Evolutionary conservation across 2,888 invertebrate genomes (phyloP).

Genomic region (Eupithecia insigniata): DNA sequence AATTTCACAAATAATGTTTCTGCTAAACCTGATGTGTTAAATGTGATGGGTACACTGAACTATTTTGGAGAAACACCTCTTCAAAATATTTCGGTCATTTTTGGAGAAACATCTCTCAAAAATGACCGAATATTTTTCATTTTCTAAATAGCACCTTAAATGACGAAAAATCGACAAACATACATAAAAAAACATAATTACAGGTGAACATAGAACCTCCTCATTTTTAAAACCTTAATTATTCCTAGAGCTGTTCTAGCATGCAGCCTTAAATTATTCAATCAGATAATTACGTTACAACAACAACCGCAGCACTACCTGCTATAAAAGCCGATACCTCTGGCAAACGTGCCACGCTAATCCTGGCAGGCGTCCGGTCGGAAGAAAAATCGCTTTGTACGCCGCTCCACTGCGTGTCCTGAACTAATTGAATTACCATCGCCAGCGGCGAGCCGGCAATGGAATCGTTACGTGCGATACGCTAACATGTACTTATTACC

Average conservation of each 20-base stretch:
- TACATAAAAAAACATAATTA: too few species aligned
- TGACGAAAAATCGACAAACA: too few species aligned
- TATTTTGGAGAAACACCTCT: too few species aligned
- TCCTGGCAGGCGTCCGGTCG: slow-evolving; percentile 62
- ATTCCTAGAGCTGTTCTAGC: background rate
- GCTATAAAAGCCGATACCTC: slow-evolving; percentile 22
- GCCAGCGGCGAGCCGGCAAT: slow-evolving; percentile 50
- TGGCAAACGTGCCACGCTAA: slow-evolving; percentile 57
- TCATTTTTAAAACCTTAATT: background rate
- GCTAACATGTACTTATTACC: slow-evolving; percentile 36
- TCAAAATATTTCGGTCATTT: too few species aligned
- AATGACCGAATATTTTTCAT: too few species aligned
- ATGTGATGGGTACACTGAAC: too few species aligned
- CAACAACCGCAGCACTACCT: slow-evolving; percentile 21
- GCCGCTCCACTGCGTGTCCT: slow-evolving; percentile 64
- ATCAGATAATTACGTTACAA: slow-evolving; percentile 15
- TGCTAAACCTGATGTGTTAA: too few species aligned
- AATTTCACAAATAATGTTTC: too few species aligned
- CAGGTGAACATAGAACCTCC: too few species aligned
- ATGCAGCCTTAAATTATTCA: slow-evolving; percentile 1
- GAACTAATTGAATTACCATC: slow-evolving; percentile 73
- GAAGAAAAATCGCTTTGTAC: slow-evolving; percentile 67
- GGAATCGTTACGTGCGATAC: slow-evolving; percentile 41
- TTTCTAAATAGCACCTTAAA: too few species aligned
- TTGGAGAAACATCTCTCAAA: too few species aligned